Conservation (phyloP, 2,888 invertebrate genomes). For the Pandemis cinnamomeana region DNA sequence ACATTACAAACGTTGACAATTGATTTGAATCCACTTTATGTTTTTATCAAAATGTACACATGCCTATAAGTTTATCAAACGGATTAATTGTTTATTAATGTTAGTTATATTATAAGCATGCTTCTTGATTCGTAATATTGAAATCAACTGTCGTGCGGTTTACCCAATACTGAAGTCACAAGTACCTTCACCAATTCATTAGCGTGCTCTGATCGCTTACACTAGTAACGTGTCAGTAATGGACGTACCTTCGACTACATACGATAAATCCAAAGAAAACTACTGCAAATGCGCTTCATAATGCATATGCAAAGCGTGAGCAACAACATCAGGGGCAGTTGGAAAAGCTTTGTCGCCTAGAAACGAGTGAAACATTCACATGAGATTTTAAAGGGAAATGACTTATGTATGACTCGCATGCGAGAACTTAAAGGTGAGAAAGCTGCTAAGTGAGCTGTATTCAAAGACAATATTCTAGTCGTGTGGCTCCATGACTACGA, state of each 20-base stretch:
- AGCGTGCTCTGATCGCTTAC: slow-evolving; percentile 74
- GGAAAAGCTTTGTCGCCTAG: slow-evolving; percentile 84
- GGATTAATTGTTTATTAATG: slow-evolving; percentile 8
- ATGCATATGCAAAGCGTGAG: slow-evolving; percentile 86
- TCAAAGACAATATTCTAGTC: slow-evolving; percentile 15
- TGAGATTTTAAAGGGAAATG: slow-evolving; percentile 61
- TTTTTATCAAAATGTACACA: background rate
- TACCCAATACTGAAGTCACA: slow-evolving; percentile 44
- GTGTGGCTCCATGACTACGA: background rate
- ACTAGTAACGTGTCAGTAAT: slow-evolving; percentile 78
- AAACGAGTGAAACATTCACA: slow-evolving; percentile 81
- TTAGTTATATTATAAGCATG: slow-evolving; percentile 27
- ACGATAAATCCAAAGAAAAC: slow-evolving; percentile 85
- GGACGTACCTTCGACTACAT: slow-evolving; percentile 85
- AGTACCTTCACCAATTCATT: slow-evolving; percentile 70
- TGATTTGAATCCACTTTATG: slow-evolving; percentile 3
- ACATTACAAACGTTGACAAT: slow-evolving; percentile 32
- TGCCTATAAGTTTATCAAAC: background rate
- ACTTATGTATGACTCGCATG: slow-evolving; percentile 54
- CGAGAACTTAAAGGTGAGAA: slow-evolving; percentile 43
- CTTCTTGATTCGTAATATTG: slow-evolving; percentile 17
- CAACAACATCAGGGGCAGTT: slow-evolving; percentile 85
- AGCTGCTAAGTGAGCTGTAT: slow-evolving; percentile 30
- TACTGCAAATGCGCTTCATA: slow-evolving; percentile 86
- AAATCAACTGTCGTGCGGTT: slow-evolving; percentile 35